Percentiles rank a stretch among this genome's conserved stretches.
Conservation (phyloP, 2,888 invertebrate species). For the Cheilosia grossa region DNA sequence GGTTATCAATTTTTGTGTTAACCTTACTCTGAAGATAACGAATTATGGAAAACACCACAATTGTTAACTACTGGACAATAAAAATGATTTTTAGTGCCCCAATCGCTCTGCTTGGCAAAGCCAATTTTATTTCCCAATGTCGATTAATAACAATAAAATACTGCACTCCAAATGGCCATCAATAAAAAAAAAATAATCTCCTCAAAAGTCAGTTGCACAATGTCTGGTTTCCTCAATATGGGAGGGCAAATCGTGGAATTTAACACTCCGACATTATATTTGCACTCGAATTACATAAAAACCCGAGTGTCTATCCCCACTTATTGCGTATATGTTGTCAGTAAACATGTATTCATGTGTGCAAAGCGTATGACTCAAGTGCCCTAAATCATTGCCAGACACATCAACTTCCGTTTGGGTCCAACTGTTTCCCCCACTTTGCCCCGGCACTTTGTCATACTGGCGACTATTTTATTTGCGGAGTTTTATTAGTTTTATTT, state of each 20-base stretch:
- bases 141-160: no score
- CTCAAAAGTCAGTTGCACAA: not conserved
- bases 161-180: not conserved
- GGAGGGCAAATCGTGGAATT: slow-evolving; percentile 10
- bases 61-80: no score
- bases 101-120: no score
- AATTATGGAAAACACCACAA: no score
- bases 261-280: slow-evolving; percentile 18
- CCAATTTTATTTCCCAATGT: no score
- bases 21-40: no score
- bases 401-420: not conserved
- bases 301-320: slow-evolving; percentile 21
- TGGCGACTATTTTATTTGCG: not conserved
- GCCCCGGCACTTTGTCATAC: not conserved
- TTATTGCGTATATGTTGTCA: not conserved
- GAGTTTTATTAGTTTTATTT: not conserved
- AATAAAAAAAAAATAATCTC: not conserved
- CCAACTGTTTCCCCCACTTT: not conserved
- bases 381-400: slow-evolving; percentile 52
- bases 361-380: slow-evolving; percentile 41
- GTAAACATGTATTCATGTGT: not conserved
- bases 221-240: not conserved
- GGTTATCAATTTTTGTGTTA: no score
- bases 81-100: no score
- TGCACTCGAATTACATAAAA: slow-evolving; percentile 26